phyloP scores from a whole-genome alignment of 1,140 invertebrate genomes.

The Zelostemma sp. region DNA sequence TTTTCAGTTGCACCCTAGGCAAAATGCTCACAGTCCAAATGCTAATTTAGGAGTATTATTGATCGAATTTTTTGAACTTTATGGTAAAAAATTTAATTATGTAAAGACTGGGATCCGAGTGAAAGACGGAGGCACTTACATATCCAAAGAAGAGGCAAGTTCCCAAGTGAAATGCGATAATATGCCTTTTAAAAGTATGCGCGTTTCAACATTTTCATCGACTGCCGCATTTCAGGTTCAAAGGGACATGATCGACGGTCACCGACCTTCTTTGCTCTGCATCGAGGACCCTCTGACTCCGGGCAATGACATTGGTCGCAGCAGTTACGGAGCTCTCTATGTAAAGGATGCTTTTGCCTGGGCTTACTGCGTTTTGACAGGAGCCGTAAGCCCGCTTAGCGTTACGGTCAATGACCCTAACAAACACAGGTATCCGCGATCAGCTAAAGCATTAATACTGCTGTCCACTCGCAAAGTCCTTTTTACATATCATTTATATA shows the following conservation, averaged over 20 bases:
- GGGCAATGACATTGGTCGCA: slow-evolving; percentile 96
- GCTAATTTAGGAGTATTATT: slow-evolving; percentile 93
- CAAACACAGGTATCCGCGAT: slow-evolving; percentile 70
- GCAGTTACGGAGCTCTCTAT: slow-evolving; percentile 91
- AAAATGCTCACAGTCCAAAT: slow-evolving; percentile 73
- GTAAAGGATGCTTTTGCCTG: slow-evolving; percentile 97
- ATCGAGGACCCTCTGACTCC: slow-evolving; percentile 98
- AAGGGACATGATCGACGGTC: slow-evolving; percentile 92
- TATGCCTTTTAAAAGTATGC: too few relatives aligned
- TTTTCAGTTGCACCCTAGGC: slow-evolving; percentile 80
- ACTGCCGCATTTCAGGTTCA: slow-evolving; percentile 77
- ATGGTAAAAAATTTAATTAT: slow-evolving; percentile 97
- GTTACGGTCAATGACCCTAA: slow-evolving; percentile 72
- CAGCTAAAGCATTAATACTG: too few relatives aligned
- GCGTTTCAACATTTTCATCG: too few relatives aligned
- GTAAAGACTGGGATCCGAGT: slow-evolving; percentile 94
- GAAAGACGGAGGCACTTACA: slow-evolving; percentile 93
- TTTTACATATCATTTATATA: too few relatives aligned
- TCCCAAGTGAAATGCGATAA: too few relatives aligned
- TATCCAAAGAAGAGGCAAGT: slow-evolving; percentile 91
- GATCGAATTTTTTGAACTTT: slow-evolving; percentile 98
- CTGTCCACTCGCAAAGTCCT: too few relatives aligned
- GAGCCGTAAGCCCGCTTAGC: slow-evolving; percentile 81
- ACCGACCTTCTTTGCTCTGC: slow-evolving; percentile 92
- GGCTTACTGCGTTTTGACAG: slow-evolving; percentile 88